Base-by-base conservation (phyloP, 2,888 invertebrate genomes). In the Zaprionus obscuricornis region DNA sequence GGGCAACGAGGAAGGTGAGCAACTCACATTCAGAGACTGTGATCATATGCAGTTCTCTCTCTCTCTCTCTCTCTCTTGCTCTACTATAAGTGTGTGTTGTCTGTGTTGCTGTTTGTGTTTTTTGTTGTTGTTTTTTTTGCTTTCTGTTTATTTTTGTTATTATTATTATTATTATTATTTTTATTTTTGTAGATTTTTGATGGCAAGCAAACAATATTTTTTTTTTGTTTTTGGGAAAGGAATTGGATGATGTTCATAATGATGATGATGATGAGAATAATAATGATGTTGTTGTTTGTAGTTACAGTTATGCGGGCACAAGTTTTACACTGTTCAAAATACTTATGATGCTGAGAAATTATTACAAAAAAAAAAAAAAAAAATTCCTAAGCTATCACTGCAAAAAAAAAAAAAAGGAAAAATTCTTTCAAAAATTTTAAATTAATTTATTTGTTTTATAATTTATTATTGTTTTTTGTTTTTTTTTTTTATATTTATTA, bases 1-100 rank as follows among this genome's bases (percentile, higher is more conserved):
- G 91, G 84, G 90, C 91, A 85, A 90, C 91, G 54, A 93, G 92
- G 89, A 88, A 92, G 90, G 93, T 93, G 85, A 85, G 91, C 37
- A 33, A 43, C 31, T 10, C 14, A 16, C 50, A 37, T 5, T 8
- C 40, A 50, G 31, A 37, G 8, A 26, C 36, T 11, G n/a, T n/a
- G 20, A 24, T 1, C 14, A 5, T n/a, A n/a, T n/a, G n/a, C 22
- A 11, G 4, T 11, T 13, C 34, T 8, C 40, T 31, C 10, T 17
- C n/a, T 20, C 13, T 14, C 4, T 26, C 6, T 8, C n/a, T 29
- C 29, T 6, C 29, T 29, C 29, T 6, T 8, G 8, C n/a, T 29
- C n/a, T 29, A 11, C 11, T 22, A 13, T 18, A 13, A 43, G 33
- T 54, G 11, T 37, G 10, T 11, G 7, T 17, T 49, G 42, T 45